A percentile compares a stretch with the other conserved stretches of the same genome.
Evolutionary conservation across 2,113 vertebrate species (phyloP).

Genomic region (Aphyosemion australe): DNA sequence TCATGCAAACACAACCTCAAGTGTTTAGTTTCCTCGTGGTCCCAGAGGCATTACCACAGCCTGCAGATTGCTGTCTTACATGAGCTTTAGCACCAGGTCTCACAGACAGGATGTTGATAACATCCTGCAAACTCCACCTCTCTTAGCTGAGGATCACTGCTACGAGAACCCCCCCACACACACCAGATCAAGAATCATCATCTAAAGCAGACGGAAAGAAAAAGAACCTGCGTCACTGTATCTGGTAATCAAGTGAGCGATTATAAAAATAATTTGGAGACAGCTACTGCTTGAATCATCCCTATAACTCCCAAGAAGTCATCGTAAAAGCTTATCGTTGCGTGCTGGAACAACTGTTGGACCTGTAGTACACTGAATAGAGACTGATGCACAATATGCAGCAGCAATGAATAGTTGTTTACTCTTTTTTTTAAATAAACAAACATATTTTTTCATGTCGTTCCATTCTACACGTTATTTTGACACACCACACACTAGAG

Average conservation of each 20-base stretch:
- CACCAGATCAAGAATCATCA: conserved; percentile 4
- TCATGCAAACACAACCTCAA: conserved; percentile 14
- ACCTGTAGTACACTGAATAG: background rate
- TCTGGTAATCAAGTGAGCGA: conserved; percentile 5
- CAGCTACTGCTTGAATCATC: conserved; percentile 33
- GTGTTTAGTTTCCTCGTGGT: conserved; percentile 14
- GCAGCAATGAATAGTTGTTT: background rate
- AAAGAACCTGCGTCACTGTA: background rate
- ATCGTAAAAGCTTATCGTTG: background rate
- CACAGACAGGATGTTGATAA: conserved; percentile 67
- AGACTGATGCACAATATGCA: background rate
- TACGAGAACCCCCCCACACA: too few species aligned
- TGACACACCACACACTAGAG: background rate
- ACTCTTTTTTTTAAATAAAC: too few species aligned
- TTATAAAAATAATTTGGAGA: background rate
- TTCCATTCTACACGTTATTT: conserved; percentile 15
- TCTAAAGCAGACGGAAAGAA: conserved; percentile 1
- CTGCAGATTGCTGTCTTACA: conserved; percentile 48
- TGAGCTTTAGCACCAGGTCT: conserved; percentile 58
- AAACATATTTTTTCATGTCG: background rate
- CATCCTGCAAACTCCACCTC: conserved; percentile 49
- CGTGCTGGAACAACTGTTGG: background rate
- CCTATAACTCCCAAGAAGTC: conserved; percentile 2
- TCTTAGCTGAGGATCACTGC: conserved; percentile 9
- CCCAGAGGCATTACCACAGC: conserved; percentile 34